A percentile compares a stretch with the other conserved stretches of the same genome.
These are phyloP conservation scores for Drosophila erecta DNA, from an alignment of 1,140 invertebrate species.

Conservation along the genomic window DNA sequence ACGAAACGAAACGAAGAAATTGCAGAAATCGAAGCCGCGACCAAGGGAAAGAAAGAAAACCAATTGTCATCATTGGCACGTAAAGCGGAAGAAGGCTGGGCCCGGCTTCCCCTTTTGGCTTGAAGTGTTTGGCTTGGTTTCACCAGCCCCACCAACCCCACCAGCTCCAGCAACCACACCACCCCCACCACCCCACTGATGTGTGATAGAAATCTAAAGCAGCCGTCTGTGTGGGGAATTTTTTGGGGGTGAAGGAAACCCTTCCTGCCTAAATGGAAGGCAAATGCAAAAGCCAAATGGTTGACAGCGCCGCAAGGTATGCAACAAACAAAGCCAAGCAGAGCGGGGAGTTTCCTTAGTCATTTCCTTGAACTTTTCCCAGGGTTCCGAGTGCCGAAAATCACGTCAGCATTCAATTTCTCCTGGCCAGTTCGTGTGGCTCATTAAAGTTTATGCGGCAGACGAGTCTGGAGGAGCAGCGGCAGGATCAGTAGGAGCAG, in stretches of 20 bases:
- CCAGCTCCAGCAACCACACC: not conserved
- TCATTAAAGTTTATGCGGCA: slow-evolving; percentile 79
- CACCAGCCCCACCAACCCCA: not conserved
- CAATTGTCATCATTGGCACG: slow-evolving; percentile 83
- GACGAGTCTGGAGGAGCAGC: slow-evolving; percentile 32
- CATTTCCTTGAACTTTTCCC: slow-evolving; percentile 43
- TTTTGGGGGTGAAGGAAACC: slow-evolving; percentile 30
- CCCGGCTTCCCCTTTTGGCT: slow-evolving; percentile 53
- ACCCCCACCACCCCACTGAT: not conserved
- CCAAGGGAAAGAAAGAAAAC: slow-evolving; percentile 68
- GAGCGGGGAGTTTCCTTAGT: slow-evolving; percentile 12
- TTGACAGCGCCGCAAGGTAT: slow-evolving; percentile 71
- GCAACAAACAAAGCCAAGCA: slow-evolving; percentile 59
- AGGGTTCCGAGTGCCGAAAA: slow-evolving; percentile 47
- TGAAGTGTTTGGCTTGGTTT: slow-evolving; percentile 67
- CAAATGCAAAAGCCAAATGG: slow-evolving; percentile 76
- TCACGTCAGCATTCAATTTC: slow-evolving; percentile 81
- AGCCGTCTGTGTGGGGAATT: slow-evolving; percentile 26
- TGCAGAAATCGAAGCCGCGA: slow-evolving; percentile 71
- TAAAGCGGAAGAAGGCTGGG: slow-evolving; percentile 79
- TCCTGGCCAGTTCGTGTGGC: slow-evolving; percentile 70
- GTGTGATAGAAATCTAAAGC: slow-evolving; percentile 78
- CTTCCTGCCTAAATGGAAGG: slow-evolving; percentile 42
- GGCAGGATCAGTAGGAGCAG: too few species aligned
- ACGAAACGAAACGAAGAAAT: slow-evolving; percentile 48